phyloP scores from a whole-genome alignment of 2,888 invertebrate genomes.

The Hesperia comma region DNA sequence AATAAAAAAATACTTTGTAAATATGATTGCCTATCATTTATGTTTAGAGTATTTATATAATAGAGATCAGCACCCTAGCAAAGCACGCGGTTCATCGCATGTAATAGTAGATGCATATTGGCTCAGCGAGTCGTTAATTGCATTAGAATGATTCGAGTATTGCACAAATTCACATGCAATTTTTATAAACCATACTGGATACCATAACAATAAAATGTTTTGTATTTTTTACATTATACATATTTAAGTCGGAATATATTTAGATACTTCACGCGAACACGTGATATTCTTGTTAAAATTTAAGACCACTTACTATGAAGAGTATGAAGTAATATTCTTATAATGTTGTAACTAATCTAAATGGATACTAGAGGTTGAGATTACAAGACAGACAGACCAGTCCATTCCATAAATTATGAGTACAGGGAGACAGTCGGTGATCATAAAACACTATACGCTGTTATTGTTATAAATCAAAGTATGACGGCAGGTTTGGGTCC shows the following conservation, averaged over 20 bases:
- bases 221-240: conserved; percentile 14
- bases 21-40: background rate
- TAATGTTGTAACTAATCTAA: background rate
- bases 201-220: background rate
- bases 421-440: conserved; percentile 40
- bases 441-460: conserved; percentile 33
- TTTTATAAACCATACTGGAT: background rate
- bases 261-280: conserved; percentile 2
- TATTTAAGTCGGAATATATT: conserved; percentile 9
- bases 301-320: conserved; percentile 6
- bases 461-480: conserved; percentile 37
- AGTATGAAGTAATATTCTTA: conserved; percentile 1
- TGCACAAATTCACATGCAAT: conserved; percentile 22
- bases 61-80: conserved; percentile 1
- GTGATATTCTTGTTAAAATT: background rate
- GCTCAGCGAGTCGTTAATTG: background rate
- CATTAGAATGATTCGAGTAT: conserved; percentile 15
- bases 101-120: background rate
- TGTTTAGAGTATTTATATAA: background rate
- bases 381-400: conserved; percentile 13
- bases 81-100: conserved; percentile 5
- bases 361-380: conserved; percentile 8
- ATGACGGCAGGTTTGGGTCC: conserved; percentile 10
- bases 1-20: background rate
- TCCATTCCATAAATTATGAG: conserved; percentile 35